A percentile compares a stretch with the other conserved stretches of the same genome.
Evolutionary conservation across 2,888 invertebrate species (phyloP).

Genomic region (Lasius platythorax): DNA sequence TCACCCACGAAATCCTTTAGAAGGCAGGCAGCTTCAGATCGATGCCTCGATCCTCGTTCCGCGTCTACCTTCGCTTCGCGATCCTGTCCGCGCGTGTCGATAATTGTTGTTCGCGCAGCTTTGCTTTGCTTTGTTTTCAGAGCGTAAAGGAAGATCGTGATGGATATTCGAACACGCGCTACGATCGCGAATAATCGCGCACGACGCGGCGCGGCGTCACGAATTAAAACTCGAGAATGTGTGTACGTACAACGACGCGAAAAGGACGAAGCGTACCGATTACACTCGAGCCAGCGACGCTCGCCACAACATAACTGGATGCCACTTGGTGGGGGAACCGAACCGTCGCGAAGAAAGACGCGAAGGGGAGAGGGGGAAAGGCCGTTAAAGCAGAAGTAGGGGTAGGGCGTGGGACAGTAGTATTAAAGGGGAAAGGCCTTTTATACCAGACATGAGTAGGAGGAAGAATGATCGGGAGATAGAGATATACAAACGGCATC

Average conservation of each 20-base stretch:
- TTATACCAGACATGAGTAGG: not conserved
- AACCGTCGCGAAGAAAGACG: slow-evolving; percentile 72
- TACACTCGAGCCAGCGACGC: slow-evolving; percentile 60
- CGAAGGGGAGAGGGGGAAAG: slow-evolving; percentile 45
- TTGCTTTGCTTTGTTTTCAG: not conserved
- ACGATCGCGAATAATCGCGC: not conserved
- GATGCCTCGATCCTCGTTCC: slow-evolving; percentile 22
- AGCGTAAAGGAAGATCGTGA: not conserved
- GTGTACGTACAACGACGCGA: slow-evolving; percentile 19
- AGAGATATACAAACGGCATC: not conserved
- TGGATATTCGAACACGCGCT: slow-evolving; percentile 29
- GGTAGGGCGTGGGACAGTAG: slow-evolving; percentile 58
- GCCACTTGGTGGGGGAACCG: slow-evolving; percentile 81
- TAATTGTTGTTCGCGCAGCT: not conserved
- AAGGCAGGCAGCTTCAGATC: not conserved
- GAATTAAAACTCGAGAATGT: not conserved
- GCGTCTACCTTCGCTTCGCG: slow-evolving; percentile 1
- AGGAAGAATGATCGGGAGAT: not conserved
- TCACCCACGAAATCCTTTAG: not conserved
- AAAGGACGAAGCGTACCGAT: slow-evolving; percentile 18
- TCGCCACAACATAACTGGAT: slow-evolving; percentile 85
- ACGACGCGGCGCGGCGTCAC: not conserved
- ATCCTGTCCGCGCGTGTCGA: not conserved
- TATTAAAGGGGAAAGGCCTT: slow-evolving; percentile 55
- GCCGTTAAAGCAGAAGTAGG: not conserved